Percentiles rank a stretch among this genome's conserved stretches.
These are phyloP conservation scores for Carcinoscorpius rotundicauda DNA, from an alignment of 1,140 invertebrate species.

Conservation along the genomic window DNA sequence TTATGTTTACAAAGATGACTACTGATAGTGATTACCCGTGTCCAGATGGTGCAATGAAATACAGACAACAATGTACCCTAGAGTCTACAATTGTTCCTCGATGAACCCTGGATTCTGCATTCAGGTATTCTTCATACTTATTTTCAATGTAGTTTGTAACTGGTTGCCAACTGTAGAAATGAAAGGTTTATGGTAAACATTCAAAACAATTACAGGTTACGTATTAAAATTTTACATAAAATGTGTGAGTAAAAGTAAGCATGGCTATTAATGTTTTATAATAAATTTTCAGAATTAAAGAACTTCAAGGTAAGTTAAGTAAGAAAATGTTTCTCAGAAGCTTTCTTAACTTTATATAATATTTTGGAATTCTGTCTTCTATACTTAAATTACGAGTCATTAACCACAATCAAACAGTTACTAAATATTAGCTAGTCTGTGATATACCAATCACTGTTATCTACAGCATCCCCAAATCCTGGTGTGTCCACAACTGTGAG, in stretches of 20 bases:
- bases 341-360: too few species aligned
- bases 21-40: background rate
- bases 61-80: slow-evolving; percentile 96
- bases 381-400: too few species aligned
- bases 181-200: background rate
- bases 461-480: slow-evolving; percentile 51
- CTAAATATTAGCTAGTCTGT: slow-evolving; percentile 34
- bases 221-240: too few species aligned
- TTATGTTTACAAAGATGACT: too few species aligned
- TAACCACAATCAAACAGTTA: too few species aligned
- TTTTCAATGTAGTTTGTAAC: slow-evolving; percentile 94
- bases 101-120: slow-evolving; percentile 77
- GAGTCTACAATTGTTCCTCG: slow-evolving; percentile 45
- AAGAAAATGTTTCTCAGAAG: too few species aligned
- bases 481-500: slow-evolving; percentile 50
- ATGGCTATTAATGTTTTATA: too few species aligned
- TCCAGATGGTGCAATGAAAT: slow-evolving; percentile 95
- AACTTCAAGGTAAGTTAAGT: too few species aligned
- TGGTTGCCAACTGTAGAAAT: slow-evolving; percentile 63
- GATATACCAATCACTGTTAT: slow-evolving; percentile 49
- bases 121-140: slow-evolving; percentile 91
- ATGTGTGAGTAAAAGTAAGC: too few species aligned
- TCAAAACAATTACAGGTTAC: background rate
- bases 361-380: too few species aligned
- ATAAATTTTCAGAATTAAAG: too few species aligned